A percentile compares a stretch with the other conserved stretches of the same genome.
Evolutionary conservation across 1,140 invertebrate species (phyloP).

Genomic region (Microvelia longipes): DNA sequence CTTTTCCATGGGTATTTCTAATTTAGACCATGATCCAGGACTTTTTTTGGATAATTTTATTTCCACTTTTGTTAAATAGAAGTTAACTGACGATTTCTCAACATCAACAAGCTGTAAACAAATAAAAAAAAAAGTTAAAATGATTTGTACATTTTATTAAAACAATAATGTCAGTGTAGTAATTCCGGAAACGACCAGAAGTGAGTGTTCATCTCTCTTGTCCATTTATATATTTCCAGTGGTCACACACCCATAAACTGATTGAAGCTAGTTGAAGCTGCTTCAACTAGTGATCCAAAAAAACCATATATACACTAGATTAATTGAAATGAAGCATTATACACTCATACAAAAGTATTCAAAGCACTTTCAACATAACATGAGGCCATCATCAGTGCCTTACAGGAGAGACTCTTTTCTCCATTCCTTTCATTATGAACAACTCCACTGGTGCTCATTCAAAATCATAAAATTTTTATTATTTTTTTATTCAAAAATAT

Average conservation of each 20-base stretch:
- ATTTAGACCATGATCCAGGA: slow-evolving; percentile 59
- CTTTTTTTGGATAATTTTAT: slow-evolving; percentile 81
- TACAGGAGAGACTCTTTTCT: too few relatives aligned
- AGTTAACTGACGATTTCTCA: slow-evolving; percentile 49
- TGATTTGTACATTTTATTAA: neutral
- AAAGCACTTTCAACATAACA: too few relatives aligned
- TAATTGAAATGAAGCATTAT: neutral
- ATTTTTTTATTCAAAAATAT: too few relatives aligned
- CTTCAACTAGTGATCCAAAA: neutral
- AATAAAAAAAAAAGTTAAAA: neutral
- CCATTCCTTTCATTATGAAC: too few relatives aligned
- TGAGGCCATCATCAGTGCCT: too few relatives aligned
- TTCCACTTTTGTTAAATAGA: slow-evolving; percentile 89
- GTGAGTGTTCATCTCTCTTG: neutral
- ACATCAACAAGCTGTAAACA: slow-evolving; percentile 48
- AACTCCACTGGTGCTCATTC: too few relatives aligned
- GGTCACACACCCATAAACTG: neutral
- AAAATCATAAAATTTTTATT: too few relatives aligned
- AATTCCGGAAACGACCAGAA: neutral
- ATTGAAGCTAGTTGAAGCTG: neutral
- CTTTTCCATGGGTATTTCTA: slow-evolving; percentile 38
- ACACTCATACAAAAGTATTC: too few relatives aligned
- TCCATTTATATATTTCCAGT: neutral
- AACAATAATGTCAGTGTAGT: neutral
- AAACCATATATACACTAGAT: neutral